A percentile compares a stretch with the other conserved stretches of the same genome.
Conservation (phyloP, 1,140 invertebrate species). For the Phenacoccus solenopsis region DNA sequence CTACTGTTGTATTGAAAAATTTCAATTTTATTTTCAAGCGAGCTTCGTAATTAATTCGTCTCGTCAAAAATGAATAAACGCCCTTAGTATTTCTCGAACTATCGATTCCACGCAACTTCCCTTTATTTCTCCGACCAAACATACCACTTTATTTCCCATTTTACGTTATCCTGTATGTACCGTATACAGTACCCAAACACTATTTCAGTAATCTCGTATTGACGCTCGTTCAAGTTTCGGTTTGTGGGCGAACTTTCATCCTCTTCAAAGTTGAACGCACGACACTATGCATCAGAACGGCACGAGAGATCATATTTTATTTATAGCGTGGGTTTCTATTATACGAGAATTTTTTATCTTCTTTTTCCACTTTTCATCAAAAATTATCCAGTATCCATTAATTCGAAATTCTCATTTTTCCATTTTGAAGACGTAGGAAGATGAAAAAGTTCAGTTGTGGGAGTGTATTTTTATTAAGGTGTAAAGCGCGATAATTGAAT, state of each 20-base stretch:
- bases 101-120: background rate
- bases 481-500: too few species aligned
- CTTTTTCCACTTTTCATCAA: background rate
- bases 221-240: background rate
- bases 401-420: background rate
- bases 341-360: too few species aligned
- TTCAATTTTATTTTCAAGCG: too few species aligned
- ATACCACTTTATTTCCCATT: background rate
- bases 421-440: background rate
- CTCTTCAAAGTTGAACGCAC: background rate
- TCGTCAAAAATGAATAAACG: too few species aligned
- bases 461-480: too few species aligned
- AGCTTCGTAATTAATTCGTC: too few species aligned
- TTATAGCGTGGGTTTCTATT: background rate
- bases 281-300: background rate
- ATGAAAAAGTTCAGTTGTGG: too few species aligned
- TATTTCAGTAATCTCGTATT: background rate
- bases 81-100: too few species aligned
- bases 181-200: background rate
- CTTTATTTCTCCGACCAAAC: background rate
- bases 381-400: background rate
- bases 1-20: too few species aligned
- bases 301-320: background rate
- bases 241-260: background rate
- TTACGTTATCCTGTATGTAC: background rate